Conservation (phyloP, 2,888 invertebrate species). For the Laothoe populi region DNA sequence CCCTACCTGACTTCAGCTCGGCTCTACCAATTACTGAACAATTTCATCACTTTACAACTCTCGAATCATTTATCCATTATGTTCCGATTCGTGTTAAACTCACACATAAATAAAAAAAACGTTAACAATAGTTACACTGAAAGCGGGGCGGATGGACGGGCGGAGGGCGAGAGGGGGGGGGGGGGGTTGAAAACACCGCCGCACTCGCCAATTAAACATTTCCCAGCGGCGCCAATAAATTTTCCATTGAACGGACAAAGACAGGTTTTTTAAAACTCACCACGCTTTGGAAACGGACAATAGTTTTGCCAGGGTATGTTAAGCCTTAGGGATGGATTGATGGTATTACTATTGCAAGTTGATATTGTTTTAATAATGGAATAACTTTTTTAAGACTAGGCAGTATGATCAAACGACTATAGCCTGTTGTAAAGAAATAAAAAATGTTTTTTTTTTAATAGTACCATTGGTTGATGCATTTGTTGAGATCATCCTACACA, state of each 20-base stretch:
- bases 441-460: no score
- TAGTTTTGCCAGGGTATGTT: constrained; percentile 37
- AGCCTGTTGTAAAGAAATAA: no score
- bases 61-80: constrained; percentile 12
- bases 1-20: no score
- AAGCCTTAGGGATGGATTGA: constrained; percentile 46
- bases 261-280: constrained; percentile 43
- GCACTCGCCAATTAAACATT: constrained; percentile 47
- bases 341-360: no score
- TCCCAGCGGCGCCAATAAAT: constrained; percentile 73
- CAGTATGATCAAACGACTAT: no score
- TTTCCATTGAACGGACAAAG: constrained; percentile 70
- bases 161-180: constrained; percentile 9
- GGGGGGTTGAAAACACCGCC: constrained; percentile 26
- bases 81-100: constrained; percentile 19
- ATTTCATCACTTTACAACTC: background rate
- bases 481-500: no score
- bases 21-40: no score
- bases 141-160: constrained; percentile 26
- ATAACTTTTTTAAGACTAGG: no score
- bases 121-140: constrained; percentile 34
- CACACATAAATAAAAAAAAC: constrained; percentile 30
- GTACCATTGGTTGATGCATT: no score
- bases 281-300: constrained; percentile 29
- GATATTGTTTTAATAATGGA: no score